Base-by-base conservation (phyloP, 2,113 vertebrate genomes). In the Tamias sibiricus region DNA sequence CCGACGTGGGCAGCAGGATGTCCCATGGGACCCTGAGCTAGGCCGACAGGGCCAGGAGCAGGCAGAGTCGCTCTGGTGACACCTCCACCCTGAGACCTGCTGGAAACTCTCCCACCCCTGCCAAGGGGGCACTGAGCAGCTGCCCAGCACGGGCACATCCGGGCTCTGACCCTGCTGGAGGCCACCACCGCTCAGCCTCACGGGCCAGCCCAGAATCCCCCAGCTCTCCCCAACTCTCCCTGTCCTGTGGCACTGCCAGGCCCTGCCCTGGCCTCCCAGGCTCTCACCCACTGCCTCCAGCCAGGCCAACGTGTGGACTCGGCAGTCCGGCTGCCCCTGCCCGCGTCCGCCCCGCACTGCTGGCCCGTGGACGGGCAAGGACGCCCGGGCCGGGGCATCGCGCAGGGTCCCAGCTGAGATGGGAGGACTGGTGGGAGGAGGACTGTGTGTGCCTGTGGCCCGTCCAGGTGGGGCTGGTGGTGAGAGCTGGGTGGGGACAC, bases 1-100 rank as follows among this genome's bases (percentile, higher is more conserved):
- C 47, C 1, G 0, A 4, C 40, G 12, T 12, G 26, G 32, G 10
- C 1, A 1, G 19, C 3, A 42, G 59, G 59, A 40, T 6, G 24
- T 22, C 62, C 8, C 7, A 30, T 40, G 14, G 6, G 24, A 9
- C n/a, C 42, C 42, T 1, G 12, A 32, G 35, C 28, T 13, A 1
- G 64, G 49, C 30, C 3, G 35, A 2, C 28, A 26, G 49, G 72
- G 84, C 13, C 24, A 2, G 77, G 64, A 30, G 42, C 76, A 64
- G 69, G 42, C 76, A 64, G 69, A 32, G n/a, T 11, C 1, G 30
- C 47, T 37, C 54, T 12, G 22, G 62, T 0, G 3, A 35, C 0
- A 0, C 35, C n/a, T n/a, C 24, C 37, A 12, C 4, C 10, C 47
- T 30, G 0, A 2, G n/a, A 59, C n/a, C 30, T 7, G 0, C 75